Conservation (phyloP, 2,113 vertebrate species). For the Oreochromis tanganicae region DNA sequence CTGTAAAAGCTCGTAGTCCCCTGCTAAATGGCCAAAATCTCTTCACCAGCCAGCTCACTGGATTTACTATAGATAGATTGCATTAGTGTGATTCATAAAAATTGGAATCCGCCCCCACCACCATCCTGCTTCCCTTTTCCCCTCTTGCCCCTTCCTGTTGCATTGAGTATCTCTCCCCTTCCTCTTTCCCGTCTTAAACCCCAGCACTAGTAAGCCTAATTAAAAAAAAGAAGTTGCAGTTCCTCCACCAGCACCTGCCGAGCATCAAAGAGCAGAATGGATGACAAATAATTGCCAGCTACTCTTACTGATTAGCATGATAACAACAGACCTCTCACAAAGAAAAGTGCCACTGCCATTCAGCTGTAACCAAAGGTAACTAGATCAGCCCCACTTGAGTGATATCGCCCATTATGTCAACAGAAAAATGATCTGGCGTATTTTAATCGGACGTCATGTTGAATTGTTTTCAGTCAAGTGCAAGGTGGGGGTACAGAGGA, state of each 20-base stretch:
- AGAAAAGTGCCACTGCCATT: background rate
- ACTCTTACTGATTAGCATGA: constrained; percentile 59
- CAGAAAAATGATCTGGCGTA: background rate
- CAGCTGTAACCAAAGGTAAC: background rate
- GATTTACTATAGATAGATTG: constrained; percentile 43
- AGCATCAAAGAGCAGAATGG: constrained; percentile 32
- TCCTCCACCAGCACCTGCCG: constrained; percentile 27
- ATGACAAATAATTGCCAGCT: constrained; percentile 52
- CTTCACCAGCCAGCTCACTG: background rate
- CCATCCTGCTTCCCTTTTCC: background rate
- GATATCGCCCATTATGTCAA: background rate
- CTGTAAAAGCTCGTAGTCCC: background rate
- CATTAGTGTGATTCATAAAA: constrained; percentile 53
- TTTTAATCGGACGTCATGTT: constrained; percentile 8
- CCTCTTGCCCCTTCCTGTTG: background rate
- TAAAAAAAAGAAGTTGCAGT: constrained; percentile 39
- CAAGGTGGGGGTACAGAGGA: background rate
- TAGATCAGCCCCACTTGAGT: background rate
- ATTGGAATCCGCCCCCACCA: background rate
- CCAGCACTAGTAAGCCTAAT: constrained; percentile 44
- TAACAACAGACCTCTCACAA: constrained; percentile 10
- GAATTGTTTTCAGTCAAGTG: background rate
- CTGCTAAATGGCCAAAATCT: background rate
- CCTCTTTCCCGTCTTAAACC: background rate
- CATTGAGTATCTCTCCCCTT: background rate